Percentiles rank a stretch among this genome's conserved stretches.
Conservation (phyloP, 2,888 invertebrate species). For the Ectemnius continuus region DNA sequence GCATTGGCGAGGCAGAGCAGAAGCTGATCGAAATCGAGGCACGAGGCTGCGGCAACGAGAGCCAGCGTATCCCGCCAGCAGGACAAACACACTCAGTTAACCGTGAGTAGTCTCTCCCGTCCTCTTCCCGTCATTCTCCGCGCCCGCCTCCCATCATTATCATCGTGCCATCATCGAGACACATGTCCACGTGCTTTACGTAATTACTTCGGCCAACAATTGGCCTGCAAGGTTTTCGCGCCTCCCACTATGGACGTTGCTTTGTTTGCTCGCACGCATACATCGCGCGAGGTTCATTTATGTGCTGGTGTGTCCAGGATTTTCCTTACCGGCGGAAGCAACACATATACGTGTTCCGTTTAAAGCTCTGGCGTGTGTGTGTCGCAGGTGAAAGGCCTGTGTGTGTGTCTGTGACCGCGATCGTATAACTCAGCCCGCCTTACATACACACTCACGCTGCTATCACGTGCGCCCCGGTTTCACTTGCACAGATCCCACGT, state of each 20-base stretch:
- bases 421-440: conserved; percentile 22
- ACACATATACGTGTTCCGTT: not conserved
- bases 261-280: not conserved
- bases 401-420: conserved; percentile 18
- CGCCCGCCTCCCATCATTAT: no score
- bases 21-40: conserved; percentile 19
- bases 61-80: no score
- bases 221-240: no score
- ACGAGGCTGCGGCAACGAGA: conserved; percentile 15
- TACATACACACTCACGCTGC: conserved; percentile 20
- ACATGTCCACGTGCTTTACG: no score
- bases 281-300: no score
- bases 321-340: no score
- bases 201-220: no score
- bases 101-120: no score
- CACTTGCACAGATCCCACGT: not conserved
- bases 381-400: not conserved
- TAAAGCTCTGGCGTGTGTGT: not conserved
- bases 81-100: no score
- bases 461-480: conserved; percentile 37
- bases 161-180: no score
- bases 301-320: no score
- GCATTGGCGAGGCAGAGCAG: conserved; percentile 3
- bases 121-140: no score
- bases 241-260: not conserved